Conservation (phyloP, 2,888 invertebrate species). For the Acrobasis repandana region DNA sequence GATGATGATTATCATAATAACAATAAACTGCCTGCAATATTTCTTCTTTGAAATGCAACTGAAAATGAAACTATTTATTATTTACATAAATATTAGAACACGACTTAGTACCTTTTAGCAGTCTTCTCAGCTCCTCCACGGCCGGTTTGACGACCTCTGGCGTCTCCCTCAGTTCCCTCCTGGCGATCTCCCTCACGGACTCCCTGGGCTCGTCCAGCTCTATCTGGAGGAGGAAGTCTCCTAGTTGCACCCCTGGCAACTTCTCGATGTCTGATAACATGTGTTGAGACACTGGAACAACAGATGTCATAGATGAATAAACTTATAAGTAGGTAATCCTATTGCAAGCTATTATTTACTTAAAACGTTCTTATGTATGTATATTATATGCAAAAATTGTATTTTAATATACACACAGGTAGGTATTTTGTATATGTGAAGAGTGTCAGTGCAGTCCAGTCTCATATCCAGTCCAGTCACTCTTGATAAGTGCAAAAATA, state of each 20-base stretch:
- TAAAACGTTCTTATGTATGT: no score
- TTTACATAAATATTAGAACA: not conserved
- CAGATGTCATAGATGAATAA: not conserved
- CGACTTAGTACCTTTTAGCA: constrained; percentile 83
- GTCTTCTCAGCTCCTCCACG: constrained; percentile 79
- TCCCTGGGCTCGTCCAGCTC: constrained; percentile 86
- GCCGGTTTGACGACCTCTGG: constrained; percentile 84
- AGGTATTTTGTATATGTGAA: no score
- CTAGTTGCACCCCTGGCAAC: constrained; percentile 86
- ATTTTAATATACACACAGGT: no score
- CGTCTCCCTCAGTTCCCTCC: constrained; percentile 85
- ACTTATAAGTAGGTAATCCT: not conserved
- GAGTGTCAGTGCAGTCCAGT: no score
- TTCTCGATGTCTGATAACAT: constrained; percentile 88
- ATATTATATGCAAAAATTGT: no score
- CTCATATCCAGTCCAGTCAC: no score
- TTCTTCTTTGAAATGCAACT: no score
- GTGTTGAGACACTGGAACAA: constrained; percentile 84
- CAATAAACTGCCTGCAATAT: no score
- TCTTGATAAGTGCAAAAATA: no score
- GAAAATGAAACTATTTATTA: no score
- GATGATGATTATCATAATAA: no score
- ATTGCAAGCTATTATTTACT: not conserved
- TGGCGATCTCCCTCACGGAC: constrained; percentile 86
- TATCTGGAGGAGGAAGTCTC: constrained; percentile 85